Evolutionary conservation across 2,113 vertebrate species (phyloP).

Genomic region (Psettodes erumei): DNA sequence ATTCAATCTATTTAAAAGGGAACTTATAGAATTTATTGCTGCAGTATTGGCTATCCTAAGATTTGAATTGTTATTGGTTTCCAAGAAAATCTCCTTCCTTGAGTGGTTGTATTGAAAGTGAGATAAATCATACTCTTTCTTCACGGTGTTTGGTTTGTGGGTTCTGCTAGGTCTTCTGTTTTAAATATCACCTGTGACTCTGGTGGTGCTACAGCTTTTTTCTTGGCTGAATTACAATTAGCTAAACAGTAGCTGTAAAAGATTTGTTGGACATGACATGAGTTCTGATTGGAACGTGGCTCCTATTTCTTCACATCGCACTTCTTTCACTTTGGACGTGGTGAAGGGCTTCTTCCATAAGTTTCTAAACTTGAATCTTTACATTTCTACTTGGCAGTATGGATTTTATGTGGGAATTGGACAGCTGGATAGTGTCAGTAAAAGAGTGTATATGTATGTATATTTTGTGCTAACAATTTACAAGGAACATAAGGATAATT

Average conservation of each 20-base stretch:
- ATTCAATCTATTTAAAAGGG: not conserved
- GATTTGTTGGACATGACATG: not conserved
- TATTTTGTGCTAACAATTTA: too few species aligned
- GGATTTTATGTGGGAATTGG: not conserved
- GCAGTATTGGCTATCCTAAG: not conserved
- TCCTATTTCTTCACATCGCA: not conserved
- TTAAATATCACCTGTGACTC: not conserved
- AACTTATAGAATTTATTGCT: not conserved
- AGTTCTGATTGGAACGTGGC: slow-evolving; percentile 23
- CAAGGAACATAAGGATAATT: too few species aligned
- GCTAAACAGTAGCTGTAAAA: not conserved
- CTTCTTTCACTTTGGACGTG: not conserved
- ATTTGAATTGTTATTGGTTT: not conserved
- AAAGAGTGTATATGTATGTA: too few species aligned
- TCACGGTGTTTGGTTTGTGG: slow-evolving; percentile 11
- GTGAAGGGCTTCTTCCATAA: slow-evolving; percentile 9
- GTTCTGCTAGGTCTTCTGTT: not conserved
- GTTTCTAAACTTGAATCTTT: not conserved
- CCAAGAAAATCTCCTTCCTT: not conserved
- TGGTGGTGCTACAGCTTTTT: not conserved
- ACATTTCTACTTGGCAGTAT: not conserved
- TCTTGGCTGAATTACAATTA: slow-evolving; percentile 34
- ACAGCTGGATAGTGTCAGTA: not conserved
- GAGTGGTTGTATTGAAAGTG: slow-evolving; percentile 14
- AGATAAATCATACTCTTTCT: not conserved